Conservation (phyloP, 2,888 invertebrate species). For the Bugula neritina region DNA sequence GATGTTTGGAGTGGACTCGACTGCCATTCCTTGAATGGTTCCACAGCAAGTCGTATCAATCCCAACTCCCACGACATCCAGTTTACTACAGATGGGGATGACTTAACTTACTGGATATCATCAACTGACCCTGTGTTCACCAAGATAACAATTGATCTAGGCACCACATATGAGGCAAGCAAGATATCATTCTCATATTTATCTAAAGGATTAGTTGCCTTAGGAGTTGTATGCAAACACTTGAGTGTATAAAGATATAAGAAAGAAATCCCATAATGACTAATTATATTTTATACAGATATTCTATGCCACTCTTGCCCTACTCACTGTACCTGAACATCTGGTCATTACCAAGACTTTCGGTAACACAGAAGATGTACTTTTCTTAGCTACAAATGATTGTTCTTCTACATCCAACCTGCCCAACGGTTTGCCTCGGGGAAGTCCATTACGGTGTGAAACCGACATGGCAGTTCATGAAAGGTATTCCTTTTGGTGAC, state of each 20-base stretch:
- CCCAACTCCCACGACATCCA: background rate
- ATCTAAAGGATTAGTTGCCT: too few relatives aligned
- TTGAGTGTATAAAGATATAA: too few relatives aligned
- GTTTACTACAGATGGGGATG: slow-evolving; percentile 3
- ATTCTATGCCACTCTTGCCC: background rate
- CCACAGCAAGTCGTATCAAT: background rate
- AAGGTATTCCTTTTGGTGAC: too few relatives aligned
- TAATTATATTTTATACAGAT: too few relatives aligned
- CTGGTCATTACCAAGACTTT: background rate
- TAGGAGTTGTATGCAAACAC: too few relatives aligned
- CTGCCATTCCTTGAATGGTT: background rate
- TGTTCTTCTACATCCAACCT: background rate
- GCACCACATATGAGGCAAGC: background rate
- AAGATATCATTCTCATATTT: too few relatives aligned
- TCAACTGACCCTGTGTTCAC: background rate
- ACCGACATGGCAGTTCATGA: background rate
- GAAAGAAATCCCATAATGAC: too few relatives aligned
- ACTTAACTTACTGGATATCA: background rate
- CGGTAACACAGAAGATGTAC: background rate
- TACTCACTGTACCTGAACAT: background rate
- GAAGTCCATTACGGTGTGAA: background rate
- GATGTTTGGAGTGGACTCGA: background rate
- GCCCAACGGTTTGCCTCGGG: background rate
- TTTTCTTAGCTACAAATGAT: background rate
- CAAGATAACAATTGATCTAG: slow-evolving; percentile 16